These are phyloP conservation scores for Leptopilina clavipes DNA, from an alignment of 1,140 invertebrate species.

Conservation along the genomic window DNA sequence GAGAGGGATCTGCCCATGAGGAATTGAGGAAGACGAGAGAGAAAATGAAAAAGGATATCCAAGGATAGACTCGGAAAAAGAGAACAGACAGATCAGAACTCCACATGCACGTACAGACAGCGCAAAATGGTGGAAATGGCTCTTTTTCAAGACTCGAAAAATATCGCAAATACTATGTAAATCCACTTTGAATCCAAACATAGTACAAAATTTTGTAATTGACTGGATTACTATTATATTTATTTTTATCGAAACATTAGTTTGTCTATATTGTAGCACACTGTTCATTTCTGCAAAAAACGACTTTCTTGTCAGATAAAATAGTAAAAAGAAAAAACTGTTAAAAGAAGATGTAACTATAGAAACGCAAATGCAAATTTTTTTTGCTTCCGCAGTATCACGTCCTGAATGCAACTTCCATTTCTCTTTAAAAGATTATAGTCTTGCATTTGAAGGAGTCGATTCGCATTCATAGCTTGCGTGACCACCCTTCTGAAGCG, in stretches of 20 bases:
- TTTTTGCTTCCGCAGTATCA: background rate
- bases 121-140: background rate
- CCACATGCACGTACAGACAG: background rate
- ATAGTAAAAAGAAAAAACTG: too few species aligned
- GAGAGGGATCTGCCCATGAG: background rate
- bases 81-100: constrained; percentile 11
- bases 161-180: too few species aligned
- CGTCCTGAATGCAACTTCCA: constrained; percentile 2
- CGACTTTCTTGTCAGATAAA: too few species aligned
- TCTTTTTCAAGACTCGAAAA: background rate
- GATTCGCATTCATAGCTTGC: constrained; percentile 22
- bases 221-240: too few species aligned
- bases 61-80: background rate
- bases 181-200: too few species aligned
- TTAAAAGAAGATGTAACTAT: too few species aligned
- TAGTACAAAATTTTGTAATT: too few species aligned
- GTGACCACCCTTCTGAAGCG: constrained; percentile 16
- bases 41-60: constrained; percentile 11
- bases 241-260: too few species aligned
- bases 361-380: background rate
- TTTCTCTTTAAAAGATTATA: background rate
- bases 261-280: too few species aligned
- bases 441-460: constrained; percentile 1
- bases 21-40: constrained; percentile 8
- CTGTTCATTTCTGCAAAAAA: too few species aligned